Conservation (phyloP, 1,140 invertebrate species). For the Diplogasteroides magnus region DNA sequence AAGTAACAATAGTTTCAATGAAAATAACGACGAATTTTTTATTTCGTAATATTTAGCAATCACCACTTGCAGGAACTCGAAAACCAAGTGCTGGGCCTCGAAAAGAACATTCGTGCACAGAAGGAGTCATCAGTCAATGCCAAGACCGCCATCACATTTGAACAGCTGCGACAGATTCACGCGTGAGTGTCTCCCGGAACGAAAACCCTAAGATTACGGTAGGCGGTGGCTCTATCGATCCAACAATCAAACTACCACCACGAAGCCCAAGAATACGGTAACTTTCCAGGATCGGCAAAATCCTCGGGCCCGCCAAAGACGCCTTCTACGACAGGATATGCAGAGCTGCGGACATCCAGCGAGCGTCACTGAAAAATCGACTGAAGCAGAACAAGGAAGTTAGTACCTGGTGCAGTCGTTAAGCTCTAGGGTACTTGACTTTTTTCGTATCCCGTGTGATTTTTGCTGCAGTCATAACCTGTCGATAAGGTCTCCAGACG, state of each 20-base stretch:
- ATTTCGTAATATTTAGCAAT: no score
- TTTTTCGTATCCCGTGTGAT: no score
- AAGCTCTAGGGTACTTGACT: background rate
- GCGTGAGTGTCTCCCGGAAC: conserved; percentile 2
- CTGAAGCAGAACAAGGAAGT: conserved; percentile 30
- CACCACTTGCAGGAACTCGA: conserved; percentile 16
- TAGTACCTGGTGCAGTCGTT: background rate
- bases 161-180: conserved; percentile 23
- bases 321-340: conserved; percentile 29
- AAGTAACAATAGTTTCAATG: no score
- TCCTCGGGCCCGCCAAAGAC: conserved; percentile 19
- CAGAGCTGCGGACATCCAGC: conserved; percentile 22
- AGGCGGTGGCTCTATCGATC: no score
- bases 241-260: no score
- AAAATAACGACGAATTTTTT: no score
- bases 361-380: conserved; percentile 25
- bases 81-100: conserved; percentile 19
- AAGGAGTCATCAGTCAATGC: conserved; percentile 28
- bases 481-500: no score
- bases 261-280: background rate
- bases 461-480: no score
- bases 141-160: conserved; percentile 27
- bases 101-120: conserved; percentile 24
- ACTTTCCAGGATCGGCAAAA: conserved; percentile 16
- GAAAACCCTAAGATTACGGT: no score